Base-by-base conservation (phyloP, 1,140 invertebrate genomes). In the Eriosoma lanigerum region DNA sequence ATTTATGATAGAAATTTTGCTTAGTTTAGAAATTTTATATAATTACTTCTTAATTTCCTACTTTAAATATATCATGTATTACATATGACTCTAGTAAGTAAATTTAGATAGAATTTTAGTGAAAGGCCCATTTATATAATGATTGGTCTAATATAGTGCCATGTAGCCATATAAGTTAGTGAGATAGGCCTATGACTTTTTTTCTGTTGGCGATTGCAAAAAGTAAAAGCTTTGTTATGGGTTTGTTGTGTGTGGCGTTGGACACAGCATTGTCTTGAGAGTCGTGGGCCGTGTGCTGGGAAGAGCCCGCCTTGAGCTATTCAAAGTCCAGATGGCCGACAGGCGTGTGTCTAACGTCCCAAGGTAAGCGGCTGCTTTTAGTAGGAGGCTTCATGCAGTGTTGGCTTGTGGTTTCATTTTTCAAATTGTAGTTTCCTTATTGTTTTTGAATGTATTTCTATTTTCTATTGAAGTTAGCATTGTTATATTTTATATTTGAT, bases 211-310 rank as follows among this genome's bases (percentile, higher is more conserved):
- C 75, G 75, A 78, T 78, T 78, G 75, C 75, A 78, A 78, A 60
- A 78, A 78, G 75, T 78, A 78, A 78, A 78, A 78, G 75, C 75
- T 78, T 78, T 78, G 75, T 78, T 78, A 78, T 78, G 75, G 75
- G 75, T 78, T 78, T 78, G 75, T 78, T 78, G 75, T 78, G 75
- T 78, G 75, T 78, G 75, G 75, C 75, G 75, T 78, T 78, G 75
- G 75, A 78, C 75, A 78, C 75, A 78, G 75, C 75, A 78, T 78
- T 78, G 75, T 78, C 75, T 78, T 78, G 75, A 78, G 75, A 78
- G 75, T 78, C 75, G 75, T 78, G 75, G 75, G 75, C 75, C 75
- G 75, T 78, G 75, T 78, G 75, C 75, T 78, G 75, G 75, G 75
- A 78, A 78, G 75, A 78, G 75, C 75, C 75, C 75, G 75, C 75